These are phyloP conservation scores for Drosophila niveifrons DNA, from an alignment of 2,888 invertebrate species.

Conservation along the genomic window DNA sequence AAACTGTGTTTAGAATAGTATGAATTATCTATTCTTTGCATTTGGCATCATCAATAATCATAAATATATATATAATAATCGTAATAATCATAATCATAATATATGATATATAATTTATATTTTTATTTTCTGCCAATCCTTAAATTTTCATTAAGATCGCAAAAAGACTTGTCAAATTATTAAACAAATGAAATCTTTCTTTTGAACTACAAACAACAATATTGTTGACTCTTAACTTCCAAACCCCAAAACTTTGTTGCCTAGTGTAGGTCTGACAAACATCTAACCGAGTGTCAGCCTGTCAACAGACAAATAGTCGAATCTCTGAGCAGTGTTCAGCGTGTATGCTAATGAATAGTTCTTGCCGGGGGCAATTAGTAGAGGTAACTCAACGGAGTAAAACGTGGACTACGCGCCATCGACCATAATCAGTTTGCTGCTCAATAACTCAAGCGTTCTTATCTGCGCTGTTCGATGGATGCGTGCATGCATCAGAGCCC, in stretches of 20 bases:
- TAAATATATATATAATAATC: too few relatives aligned
- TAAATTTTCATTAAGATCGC: not conserved
- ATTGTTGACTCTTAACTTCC: not conserved
- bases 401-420: constrained; percentile 1
- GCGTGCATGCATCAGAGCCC: not conserved
- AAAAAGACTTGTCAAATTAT: too few relatives aligned
- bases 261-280: constrained; percentile 31
- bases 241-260: not conserved
- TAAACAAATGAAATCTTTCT: too few relatives aligned
- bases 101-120: not conserved
- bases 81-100: too few relatives aligned
- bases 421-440: not conserved
- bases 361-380: constrained; percentile 48
- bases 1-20: too few relatives aligned
- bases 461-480: constrained; percentile 20
- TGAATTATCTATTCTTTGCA: too few relatives aligned
- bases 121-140: not conserved
- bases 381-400: constrained; percentile 32
- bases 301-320: constrained; percentile 29
- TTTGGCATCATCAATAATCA: too few relatives aligned
- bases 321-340: not conserved
- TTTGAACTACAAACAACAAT: too few relatives aligned
- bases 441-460: constrained; percentile 1
- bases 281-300: constrained; percentile 33
- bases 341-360: constrained; percentile 19